Evolutionary conservation across 2,797 vertebrate genomes (phyloP).

Genomic region (Anomalospiza imberbis): DNA sequence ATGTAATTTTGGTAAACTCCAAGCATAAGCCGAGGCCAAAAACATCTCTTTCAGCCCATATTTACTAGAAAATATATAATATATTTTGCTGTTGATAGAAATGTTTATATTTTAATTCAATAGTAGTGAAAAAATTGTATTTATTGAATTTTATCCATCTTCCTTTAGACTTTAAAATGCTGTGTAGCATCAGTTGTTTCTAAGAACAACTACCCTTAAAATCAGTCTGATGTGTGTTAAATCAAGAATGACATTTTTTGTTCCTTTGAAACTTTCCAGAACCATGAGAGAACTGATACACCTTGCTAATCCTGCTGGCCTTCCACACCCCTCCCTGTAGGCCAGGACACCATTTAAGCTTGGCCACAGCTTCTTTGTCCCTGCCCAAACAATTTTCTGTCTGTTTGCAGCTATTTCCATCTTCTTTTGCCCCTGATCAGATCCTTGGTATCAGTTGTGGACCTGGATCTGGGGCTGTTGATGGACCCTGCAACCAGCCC

Average conservation of each 20-base stretch:
- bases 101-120: not conserved
- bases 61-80: not conserved
- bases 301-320: not conserved
- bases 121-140: not conserved
- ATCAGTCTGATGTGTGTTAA: not conserved
- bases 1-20: not conserved
- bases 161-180: not conserved
- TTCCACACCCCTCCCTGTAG: not conserved
- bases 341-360: not conserved
- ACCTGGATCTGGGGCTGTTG: not conserved
- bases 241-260: not conserved
- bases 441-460: rapidly evolving
- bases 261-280: not conserved
- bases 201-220: not conserved
- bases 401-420: not conserved
- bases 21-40: not conserved
- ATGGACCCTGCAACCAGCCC: not conserved
- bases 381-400: not conserved
- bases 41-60: not conserved
- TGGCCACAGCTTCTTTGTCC: not conserved
- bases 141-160: not conserved
- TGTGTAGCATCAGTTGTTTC: not conserved
- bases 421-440: not conserved
- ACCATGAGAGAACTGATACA: not conserved
- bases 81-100: not conserved